These are phyloP conservation scores for Periparus ater DNA, from an alignment of 2,797 vertebrate species.

Conservation along the genomic window DNA sequence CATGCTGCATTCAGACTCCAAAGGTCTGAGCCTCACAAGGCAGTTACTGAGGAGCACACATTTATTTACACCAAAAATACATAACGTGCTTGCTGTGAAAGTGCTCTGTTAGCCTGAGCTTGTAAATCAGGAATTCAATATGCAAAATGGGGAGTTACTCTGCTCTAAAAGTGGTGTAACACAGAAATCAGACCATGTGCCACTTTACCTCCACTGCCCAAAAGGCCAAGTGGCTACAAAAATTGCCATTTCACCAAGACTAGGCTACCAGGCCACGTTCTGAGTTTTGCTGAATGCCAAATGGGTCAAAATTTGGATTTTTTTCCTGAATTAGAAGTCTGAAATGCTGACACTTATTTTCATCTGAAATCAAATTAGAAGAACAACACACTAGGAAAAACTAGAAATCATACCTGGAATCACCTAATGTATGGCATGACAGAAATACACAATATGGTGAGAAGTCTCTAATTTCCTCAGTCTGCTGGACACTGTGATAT, in stretches of 20 bases:
- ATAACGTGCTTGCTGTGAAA: background rate
- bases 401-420: background rate
- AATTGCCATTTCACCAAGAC: background rate
- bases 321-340: background rate
- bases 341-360: background rate
- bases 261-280: background rate
- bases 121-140: constrained; percentile 37
- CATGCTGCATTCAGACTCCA: background rate
- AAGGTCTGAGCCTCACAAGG: constrained; percentile 27
- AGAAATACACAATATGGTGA: background rate
- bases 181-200: background rate
- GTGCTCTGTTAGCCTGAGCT: background rate
- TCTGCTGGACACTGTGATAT: background rate
- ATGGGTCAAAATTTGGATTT: background rate
- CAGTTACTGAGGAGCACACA: constrained; percentile 5
- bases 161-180: background rate
- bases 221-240: background rate
- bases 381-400: background rate
- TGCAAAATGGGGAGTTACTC: background rate
- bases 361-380: background rate
- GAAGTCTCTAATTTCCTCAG: constrained; percentile 1
- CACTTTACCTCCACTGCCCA: background rate
- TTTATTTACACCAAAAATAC: constrained; percentile 24
- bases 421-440: background rate
- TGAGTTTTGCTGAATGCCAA: background rate